Conservation (phyloP, 2,888 invertebrate genomes). For the Quadriops clusia region DNA sequence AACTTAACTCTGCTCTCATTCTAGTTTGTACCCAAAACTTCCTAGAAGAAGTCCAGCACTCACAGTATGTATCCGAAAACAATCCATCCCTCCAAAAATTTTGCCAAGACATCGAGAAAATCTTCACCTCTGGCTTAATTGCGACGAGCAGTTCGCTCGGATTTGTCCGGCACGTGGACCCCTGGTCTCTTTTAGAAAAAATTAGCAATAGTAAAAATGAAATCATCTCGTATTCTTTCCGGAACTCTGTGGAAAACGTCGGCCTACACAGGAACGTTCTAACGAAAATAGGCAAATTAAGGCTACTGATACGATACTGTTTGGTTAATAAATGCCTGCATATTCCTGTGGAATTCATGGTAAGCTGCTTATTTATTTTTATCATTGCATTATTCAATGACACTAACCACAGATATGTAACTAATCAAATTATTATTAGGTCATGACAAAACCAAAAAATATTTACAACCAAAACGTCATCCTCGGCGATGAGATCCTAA, state of each 20-base stretch:
- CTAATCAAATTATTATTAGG: constrained; percentile 8
- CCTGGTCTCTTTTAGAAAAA: constrained; percentile 45
- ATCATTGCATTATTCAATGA: constrained; percentile 24
- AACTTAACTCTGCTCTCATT: constrained; percentile 12
- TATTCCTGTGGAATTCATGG: constrained; percentile 41
- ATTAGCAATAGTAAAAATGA: constrained; percentile 28
- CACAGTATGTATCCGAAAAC: constrained; percentile 32
- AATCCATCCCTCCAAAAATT: constrained; percentile 38
- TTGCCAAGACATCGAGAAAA: constrained; percentile 42
- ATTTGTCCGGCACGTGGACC: constrained; percentile 35
- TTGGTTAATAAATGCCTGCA: constrained; percentile 42
- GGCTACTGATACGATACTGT: constrained; percentile 41
- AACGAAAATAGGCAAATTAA: constrained; percentile 37
- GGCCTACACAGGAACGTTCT: constrained; percentile 34
- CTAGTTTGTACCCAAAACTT: constrained; percentile 36
- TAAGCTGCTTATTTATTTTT: constrained; percentile 22
- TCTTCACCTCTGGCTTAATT: constrained; percentile 44
- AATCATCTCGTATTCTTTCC: constrained; percentile 29
- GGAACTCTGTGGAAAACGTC: constrained; percentile 37
- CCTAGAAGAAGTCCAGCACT: constrained; percentile 28
- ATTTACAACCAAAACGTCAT: constrained; percentile 37
- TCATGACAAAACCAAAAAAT: constrained; percentile 19
- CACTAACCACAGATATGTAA: no score
- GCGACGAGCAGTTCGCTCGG: constrained; percentile 33
- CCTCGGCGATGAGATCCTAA: constrained; percentile 50